A percentile compares a stretch with the other conserved stretches of the same genome.
Conservation (phyloP, 2,113 vertebrate species). For the Lophotis ruficrista region DNA sequence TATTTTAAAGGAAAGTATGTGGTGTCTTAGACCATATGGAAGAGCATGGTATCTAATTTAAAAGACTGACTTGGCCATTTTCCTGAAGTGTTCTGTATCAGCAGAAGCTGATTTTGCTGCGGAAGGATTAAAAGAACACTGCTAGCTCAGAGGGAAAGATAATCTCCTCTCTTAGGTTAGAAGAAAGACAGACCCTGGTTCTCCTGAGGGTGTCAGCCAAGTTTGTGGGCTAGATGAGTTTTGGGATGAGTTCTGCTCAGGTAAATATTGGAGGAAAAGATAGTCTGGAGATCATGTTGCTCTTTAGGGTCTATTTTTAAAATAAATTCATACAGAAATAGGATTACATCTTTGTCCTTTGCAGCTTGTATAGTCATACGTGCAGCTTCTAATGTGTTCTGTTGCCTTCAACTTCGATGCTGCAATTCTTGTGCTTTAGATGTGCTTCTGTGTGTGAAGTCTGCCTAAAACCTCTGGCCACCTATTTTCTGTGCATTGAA, state of each 20-base stretch:
- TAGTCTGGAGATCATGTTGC: background rate
- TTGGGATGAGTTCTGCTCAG: background rate
- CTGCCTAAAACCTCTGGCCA: background rate
- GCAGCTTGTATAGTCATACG: background rate
- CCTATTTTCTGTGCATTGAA: background rate
- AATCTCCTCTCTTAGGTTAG: background rate
- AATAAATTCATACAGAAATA: constrained; percentile 11
- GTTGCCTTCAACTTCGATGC: background rate
- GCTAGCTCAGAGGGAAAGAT: background rate
- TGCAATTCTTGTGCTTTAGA: background rate
- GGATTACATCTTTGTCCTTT: background rate
- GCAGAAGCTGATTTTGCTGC: background rate
- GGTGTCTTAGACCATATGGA: background rate
- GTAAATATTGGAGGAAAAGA: background rate
- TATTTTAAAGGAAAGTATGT: background rate
- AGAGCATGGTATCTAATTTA: background rate
- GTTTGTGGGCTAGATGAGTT: constrained; percentile 24
- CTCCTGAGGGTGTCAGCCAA: constrained; percentile 3
- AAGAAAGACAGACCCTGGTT: background rate
- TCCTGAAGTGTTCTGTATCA: background rate
- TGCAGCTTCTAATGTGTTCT: background rate
- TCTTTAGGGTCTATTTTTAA: constrained; percentile 23
- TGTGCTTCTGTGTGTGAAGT: background rate
- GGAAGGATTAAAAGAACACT: constrained; percentile 28
- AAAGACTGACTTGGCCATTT: background rate